These are phyloP conservation scores for Umimayanthus kanabou DNA, from an alignment of 92 coral and sea anemone genomes.

Conservation along the genomic window DNA sequence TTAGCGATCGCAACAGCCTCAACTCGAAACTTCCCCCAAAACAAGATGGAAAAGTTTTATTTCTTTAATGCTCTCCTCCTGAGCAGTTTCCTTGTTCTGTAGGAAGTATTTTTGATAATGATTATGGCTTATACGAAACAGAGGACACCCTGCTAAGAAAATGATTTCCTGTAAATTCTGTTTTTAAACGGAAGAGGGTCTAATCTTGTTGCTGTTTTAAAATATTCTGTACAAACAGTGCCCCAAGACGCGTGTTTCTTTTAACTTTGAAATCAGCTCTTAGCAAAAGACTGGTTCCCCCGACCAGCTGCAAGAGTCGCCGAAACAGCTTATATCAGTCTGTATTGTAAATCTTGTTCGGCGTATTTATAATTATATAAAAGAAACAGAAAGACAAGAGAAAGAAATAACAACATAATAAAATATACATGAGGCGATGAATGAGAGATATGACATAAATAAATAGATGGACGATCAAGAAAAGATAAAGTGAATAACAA, in stretches of 20 bases:
- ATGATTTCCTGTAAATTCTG: slow-evolving; percentile 88
- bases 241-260: slow-evolving; percentile 49
- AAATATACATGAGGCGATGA: slow-evolving; percentile 99
- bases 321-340: slow-evolving; percentile 32
- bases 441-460: slow-evolving; percentile 97
- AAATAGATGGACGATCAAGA: slow-evolving; percentile 99
- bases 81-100: slow-evolving; percentile 35
- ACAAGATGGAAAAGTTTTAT: slow-evolving; percentile 9
- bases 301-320: slow-evolving; percentile 31
- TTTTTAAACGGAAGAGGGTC: slow-evolving; percentile 80
- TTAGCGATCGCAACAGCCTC: slow-evolving; percentile 47
- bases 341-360: slow-evolving; percentile 76
- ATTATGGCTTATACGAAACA: slow-evolving; percentile 78
- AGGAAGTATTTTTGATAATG: slow-evolving; percentile 69
- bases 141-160: slow-evolving; percentile 93
- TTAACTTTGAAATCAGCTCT: slow-evolving; percentile 55
- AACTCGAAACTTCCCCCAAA: slow-evolving; percentile 30
- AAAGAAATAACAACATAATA: slow-evolving; percentile 95
- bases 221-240: slow-evolving; percentile 51
- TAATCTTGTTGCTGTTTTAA: slow-evolving; percentile 80
- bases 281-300: slow-evolving; percentile 22
- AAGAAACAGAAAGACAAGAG: slow-evolving; percentile 85
- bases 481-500: slow-evolving; percentile 98
- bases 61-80: slow-evolving; percentile 27
- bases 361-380: slow-evolving; percentile 86